Conservation (phyloP, 1,140 invertebrate genomes). For the Aradophagus sp. region DNA sequence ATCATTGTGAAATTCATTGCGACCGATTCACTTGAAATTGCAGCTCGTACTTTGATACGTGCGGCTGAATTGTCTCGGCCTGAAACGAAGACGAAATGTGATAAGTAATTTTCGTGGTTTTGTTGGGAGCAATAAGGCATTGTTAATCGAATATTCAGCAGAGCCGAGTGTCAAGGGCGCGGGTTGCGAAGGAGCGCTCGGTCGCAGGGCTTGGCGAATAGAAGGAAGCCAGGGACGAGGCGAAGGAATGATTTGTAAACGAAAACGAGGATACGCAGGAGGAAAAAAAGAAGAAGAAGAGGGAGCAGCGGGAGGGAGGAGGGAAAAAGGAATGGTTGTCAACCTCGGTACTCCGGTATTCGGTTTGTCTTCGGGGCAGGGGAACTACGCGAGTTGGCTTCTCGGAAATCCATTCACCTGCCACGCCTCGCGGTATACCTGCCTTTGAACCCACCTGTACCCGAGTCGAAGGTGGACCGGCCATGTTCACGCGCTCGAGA, state of each 20-base stretch:
- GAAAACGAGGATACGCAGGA: too few relatives aligned
- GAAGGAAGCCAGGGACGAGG: too few relatives aligned
- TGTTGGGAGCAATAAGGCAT: too few relatives aligned
- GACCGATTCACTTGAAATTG: too few relatives aligned
- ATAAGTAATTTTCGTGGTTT: too few relatives aligned
- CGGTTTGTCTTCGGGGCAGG: constrained; percentile 31
- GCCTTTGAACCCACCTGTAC: constrained; percentile 53
- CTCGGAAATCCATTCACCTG: constrained; percentile 55
- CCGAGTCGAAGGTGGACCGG: constrained; percentile 52
- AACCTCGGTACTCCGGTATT: constrained; percentile 30
- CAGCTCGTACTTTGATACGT: too few relatives aligned
- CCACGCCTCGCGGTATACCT: constrained; percentile 55
- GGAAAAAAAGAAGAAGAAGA: constrained; percentile 16
- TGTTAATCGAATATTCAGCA: too few relatives aligned
- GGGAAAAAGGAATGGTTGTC: constrained; percentile 31
- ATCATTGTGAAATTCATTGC: too few relatives aligned
- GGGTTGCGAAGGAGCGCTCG: background rate
- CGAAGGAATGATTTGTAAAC: too few relatives aligned
- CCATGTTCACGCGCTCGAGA: constrained; percentile 44
- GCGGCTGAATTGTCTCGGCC: too few relatives aligned
- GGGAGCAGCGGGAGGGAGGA: background rate
- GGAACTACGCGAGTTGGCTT: constrained; percentile 45
- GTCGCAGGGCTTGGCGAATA: background rate
- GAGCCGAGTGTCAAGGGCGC: too few relatives aligned
- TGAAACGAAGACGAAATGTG: too few relatives aligned